These are phyloP conservation scores for Acanthiza pusilla DNA, from an alignment of 2,797 vertebrate species.

Conservation along the genomic window DNA sequence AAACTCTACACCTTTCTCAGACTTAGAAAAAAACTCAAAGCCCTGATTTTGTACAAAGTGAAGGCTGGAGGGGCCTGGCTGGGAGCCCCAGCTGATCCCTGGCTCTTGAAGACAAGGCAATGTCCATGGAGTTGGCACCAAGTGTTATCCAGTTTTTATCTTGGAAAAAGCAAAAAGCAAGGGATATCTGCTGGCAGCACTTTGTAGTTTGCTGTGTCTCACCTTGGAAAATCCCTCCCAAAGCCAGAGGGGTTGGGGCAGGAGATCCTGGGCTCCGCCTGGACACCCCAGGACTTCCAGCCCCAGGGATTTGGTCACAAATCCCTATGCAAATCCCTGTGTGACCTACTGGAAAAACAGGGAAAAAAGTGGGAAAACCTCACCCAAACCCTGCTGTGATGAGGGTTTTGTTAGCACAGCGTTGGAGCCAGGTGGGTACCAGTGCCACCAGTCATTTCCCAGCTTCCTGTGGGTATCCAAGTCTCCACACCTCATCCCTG, in stretches of 20 bases:
- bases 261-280: neutral
- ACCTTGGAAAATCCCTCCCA: neutral
- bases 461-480: accelerated
- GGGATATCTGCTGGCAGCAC: accelerated
- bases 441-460: neutral
- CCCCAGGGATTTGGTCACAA: accelerated
- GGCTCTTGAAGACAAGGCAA: neutral
- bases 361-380: accelerated
- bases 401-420: neutral
- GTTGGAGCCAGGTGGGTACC: accelerated
- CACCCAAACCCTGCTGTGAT: accelerated
- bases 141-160: neutral
- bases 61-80: neutral
- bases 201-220: neutral
- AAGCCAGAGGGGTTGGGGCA: neutral
- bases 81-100: neutral
- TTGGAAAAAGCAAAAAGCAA: neutral
- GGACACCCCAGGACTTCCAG: neutral
- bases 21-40: neutral
- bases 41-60: neutral
- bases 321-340: accelerated
- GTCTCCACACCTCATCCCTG: accelerated
- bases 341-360: neutral
- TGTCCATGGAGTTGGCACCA: accelerated
- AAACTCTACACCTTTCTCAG: neutral